These are phyloP conservation scores for Carassius auratus DNA, from an alignment of 2,113 vertebrate genomes.

Conservation along the genomic window DNA sequence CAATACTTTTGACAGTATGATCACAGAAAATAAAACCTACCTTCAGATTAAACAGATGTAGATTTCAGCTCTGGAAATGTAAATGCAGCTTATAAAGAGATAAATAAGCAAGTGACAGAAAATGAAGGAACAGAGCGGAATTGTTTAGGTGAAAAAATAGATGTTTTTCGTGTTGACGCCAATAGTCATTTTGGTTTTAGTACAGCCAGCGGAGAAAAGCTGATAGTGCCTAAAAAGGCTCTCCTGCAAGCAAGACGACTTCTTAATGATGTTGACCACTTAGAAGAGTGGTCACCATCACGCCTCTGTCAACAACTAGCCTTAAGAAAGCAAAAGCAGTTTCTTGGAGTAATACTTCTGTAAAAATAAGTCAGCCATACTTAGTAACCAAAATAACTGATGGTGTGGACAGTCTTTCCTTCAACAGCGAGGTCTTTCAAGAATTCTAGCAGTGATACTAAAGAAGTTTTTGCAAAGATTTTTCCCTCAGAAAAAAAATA, in stretches of 20 bases:
- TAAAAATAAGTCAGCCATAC: neutral
- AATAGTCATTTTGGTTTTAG: constrained; percentile 74
- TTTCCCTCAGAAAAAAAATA: neutral
- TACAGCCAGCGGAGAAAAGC: constrained; percentile 77
- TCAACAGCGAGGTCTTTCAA: neutral
- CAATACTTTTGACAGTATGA: neutral
- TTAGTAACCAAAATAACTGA: neutral
- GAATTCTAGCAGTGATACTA: neutral
- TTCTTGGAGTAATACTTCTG: neutral
- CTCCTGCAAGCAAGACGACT: constrained; percentile 56
- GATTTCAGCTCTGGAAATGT: neutral
- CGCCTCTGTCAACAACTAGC: neutral
- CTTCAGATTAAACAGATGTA: neutral
- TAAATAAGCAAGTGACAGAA: neutral
- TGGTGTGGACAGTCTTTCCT: neutral
- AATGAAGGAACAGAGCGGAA: neutral
- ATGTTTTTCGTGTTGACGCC: neutral
- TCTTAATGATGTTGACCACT: constrained; percentile 28
- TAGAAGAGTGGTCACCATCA: neutral
- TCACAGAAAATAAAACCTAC: neutral
- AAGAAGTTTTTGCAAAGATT: constrained; percentile 1
- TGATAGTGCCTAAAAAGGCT: constrained; percentile 73
- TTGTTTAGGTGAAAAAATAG: constrained; percentile 3
- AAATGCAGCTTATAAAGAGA: neutral
- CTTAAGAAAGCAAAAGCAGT: neutral